These are phyloP conservation scores for Eubasilissa regina DNA, from an alignment of 1,140 invertebrate species.

Conservation along the genomic window DNA sequence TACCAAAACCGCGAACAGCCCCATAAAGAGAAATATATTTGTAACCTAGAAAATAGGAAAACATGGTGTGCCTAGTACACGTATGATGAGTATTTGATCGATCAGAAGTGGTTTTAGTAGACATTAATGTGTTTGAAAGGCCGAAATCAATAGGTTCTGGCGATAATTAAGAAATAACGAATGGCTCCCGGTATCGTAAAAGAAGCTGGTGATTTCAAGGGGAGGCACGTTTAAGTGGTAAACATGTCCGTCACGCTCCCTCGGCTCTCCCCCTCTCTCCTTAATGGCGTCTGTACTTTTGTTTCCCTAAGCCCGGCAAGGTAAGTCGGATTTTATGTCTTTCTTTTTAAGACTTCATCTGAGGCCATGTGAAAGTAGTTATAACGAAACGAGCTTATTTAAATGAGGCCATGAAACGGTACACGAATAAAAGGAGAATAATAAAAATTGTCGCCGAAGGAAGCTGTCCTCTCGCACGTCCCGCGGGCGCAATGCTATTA, in stretches of 20 bases:
- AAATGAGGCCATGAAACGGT: conserved; percentile 43
- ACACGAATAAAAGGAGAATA: conserved; percentile 46
- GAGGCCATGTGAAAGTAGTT: conserved; percentile 47
- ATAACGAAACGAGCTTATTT: conserved; percentile 44
- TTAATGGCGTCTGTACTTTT: conserved; percentile 24
- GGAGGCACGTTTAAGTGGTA: conserved; percentile 30
- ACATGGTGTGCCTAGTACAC: no score
- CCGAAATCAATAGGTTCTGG: conserved; percentile 14
- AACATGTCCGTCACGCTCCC: conserved; percentile 32
- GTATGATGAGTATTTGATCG: no score
- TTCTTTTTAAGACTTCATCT: conserved; percentile 46
- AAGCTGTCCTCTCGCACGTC: not conserved
- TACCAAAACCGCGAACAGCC: no score
- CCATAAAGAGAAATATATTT: no score
- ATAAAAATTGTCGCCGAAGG: conserved; percentile 29
- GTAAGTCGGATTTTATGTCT: conserved; percentile 32
- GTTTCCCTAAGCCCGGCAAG: conserved; percentile 1
- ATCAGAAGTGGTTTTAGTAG: conserved; percentile 1
- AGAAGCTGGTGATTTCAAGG: conserved; percentile 30
- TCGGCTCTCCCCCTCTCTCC: not conserved
- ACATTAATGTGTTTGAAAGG: not conserved
- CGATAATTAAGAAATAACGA: conserved; percentile 43
- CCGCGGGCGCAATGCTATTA: conserved; percentile 33
- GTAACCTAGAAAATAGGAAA: no score
- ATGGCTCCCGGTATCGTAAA: conserved; percentile 34